Evolutionary conservation across 30 jellyfish, hydroid and myxozoan species (phyloP), one percentile per base, ranked within the genome.

Genomic region (Haliclystus octoradiatus): DNA sequence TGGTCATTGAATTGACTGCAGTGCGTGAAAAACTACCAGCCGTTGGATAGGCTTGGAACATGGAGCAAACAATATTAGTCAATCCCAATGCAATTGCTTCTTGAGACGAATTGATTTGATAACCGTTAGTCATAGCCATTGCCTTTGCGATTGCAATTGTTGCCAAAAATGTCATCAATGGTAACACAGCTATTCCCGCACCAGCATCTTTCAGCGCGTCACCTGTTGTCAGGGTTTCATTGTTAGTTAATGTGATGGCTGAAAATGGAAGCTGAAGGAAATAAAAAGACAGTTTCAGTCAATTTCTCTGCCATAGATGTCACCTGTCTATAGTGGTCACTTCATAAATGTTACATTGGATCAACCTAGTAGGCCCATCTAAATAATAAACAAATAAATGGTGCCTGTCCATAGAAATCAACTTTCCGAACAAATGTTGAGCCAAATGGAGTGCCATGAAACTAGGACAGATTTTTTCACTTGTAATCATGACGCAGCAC

Each of bases 21-120:
- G 96, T 78, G 26, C 96, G 83, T 15, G 94, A 73, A 51, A 86
- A 86, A 49, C 96, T 86, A 24, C 92, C 96, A 0, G 94, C 70
- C 69, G 79, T 71, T n/a, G 96, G 94, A 33, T 70, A 80, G 23
- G 85, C 94, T 9, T 77, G 68, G 73, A 86, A 86, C 62, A 86
- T 69, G 1, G 96, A 79, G 49, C 94, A 94, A 52, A 86, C 51
- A 22, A 78, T 51, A 50, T 86, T 86, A 1, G 79, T 80, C 3
- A 75, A 26, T 9, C 96, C 96, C 19, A 82, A 49, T 2, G 92
- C 94, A 31, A 86, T 13, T 25, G 78, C 52, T 52, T 86, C 96
- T 31, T 86, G 96, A 50, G 74, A 66, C 2, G 94, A 25, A 53
- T 79, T 92, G 1, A 86, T 63, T 46, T 65, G 71, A 74, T 86